A percentile compares a stretch with the other conserved stretches of the same genome.
phyloP scores from a whole-genome alignment of 1,140 invertebrate species.

The Teleogryllus occipitalis region DNA sequence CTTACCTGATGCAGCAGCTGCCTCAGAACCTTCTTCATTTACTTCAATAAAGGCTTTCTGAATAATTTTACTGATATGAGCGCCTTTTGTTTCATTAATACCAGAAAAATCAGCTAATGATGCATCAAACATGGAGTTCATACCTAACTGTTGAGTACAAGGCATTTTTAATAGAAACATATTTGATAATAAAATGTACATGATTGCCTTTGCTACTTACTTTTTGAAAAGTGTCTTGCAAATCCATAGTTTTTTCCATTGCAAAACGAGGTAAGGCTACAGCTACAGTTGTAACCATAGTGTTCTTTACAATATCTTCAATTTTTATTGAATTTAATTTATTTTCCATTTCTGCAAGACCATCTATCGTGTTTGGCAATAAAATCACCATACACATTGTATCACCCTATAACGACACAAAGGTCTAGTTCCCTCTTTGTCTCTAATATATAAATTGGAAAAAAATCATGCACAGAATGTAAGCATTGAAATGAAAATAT shows the following conservation, averaged over 20 bases:
- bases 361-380: background rate
- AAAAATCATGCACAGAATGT: too few species aligned
- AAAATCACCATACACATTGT: background rate
- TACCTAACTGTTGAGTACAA: constrained; percentile 41
- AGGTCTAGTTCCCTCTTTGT: too few species aligned
- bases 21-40: constrained; percentile 57
- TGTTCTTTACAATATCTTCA: background rate
- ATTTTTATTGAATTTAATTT: background rate
- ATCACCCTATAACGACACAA: background rate
- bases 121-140: constrained; percentile 46
- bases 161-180: too few species aligned
- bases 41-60: constrained; percentile 61
- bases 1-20: constrained; percentile 52
- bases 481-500: too few species aligned
- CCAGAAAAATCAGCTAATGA: constrained; percentile 48
- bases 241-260: background rate
- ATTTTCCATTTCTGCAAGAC: background rate
- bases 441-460: too few species aligned
- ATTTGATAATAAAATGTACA: too few species aligned
- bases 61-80: constrained; percentile 44
- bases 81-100: constrained; percentile 38
- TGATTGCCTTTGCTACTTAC: background rate
- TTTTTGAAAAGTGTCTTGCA: background rate
- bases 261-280: background rate
- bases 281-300: background rate